Base-by-base conservation (phyloP, 2,888 invertebrate species). In the Odontocolon sp. region DNA sequence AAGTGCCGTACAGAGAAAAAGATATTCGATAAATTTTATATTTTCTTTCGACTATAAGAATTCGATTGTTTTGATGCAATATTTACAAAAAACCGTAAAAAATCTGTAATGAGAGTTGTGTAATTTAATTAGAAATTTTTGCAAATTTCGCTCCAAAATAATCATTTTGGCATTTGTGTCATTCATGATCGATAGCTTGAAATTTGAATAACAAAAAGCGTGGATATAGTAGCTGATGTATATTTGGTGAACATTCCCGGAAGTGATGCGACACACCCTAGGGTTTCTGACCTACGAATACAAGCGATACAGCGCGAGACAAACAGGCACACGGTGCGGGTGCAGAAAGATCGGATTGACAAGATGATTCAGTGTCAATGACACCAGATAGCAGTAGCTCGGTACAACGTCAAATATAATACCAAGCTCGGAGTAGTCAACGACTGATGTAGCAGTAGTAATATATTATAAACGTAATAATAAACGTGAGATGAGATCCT, bases 401-500 rank as follows among this genome's bases (percentile, higher is more conserved):
- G 11, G 11, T 9, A 21, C 18, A 18, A 21, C 21, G 38, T 57
- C 40, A 16, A 26, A 52, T 38, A 9, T n/a, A 21, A 18, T 11
- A 28, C 21, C 11, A 31, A 28, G 33, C 26, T 6, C 5, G 26
- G n/a, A 16, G 3, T 11, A 18, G 36, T n/a, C 28, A 57, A 47
- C 18, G 45, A 47, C 14, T 26, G 26, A 14, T 36, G 31, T 36
- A 8, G 36, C 5, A 11, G 18, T 21, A 18, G 42, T 33, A 11
- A 14, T 45, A n/a, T 8, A 18, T 36, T 52, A 36, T 42, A 64
- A 47, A 42, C 54, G 42, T 47, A 71, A 50, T 67, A 56, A 68
- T 61, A 75, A 79, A 79, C 59, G 72, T 33, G 78, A 83, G 84
- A 87, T 89, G 89, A 89, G 89, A 89, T 85, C 88, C 89, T 86